Conservation (phyloP, 2,113 vertebrate genomes). For the Cavia porcellus region DNA sequence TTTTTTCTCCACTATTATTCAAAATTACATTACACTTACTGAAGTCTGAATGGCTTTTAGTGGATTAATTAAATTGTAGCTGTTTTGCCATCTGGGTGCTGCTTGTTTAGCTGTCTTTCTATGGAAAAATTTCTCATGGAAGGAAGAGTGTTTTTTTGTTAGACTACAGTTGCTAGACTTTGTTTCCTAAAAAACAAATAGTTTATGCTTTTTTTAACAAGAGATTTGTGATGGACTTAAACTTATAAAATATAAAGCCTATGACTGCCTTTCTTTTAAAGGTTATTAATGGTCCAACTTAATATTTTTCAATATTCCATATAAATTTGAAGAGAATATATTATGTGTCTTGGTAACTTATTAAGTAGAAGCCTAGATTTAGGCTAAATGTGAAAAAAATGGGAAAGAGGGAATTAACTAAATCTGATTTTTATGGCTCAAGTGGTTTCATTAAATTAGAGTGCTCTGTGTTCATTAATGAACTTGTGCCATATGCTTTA, state of each 20-base stretch:
- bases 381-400: slow-evolving; percentile 85
- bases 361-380: slow-evolving; percentile 86
- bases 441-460: slow-evolving; percentile 99
- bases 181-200: slow-evolving; percentile 85
- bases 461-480: slow-evolving; percentile 97
- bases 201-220: slow-evolving; percentile 79
- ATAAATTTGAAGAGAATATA: slow-evolving; percentile 82
- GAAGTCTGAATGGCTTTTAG: slow-evolving; percentile 93
- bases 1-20: slow-evolving; percentile 90
- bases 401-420: slow-evolving; percentile 88
- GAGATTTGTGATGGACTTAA: slow-evolving; percentile 76
- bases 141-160: slow-evolving; percentile 87
- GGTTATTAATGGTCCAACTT: slow-evolving; percentile 34
- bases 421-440: slow-evolving; percentile 96
- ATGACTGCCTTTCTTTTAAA: slow-evolving; percentile 35
- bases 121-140: slow-evolving; percentile 87
- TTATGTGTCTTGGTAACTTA: slow-evolving; percentile 83
- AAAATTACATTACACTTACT: slow-evolving; percentile 93
- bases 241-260: slow-evolving; percentile 69
- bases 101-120: slow-evolving; percentile 89
- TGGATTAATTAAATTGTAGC: slow-evolving; percentile 94
- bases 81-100: slow-evolving; percentile 92
- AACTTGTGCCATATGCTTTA: slow-evolving; percentile 97
- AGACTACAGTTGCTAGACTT: slow-evolving; percentile 83
- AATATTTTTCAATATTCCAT: slow-evolving; percentile 78